phyloP scores from a whole-genome alignment of 2,888 invertebrate species.

The Ptilodon capucinus region DNA sequence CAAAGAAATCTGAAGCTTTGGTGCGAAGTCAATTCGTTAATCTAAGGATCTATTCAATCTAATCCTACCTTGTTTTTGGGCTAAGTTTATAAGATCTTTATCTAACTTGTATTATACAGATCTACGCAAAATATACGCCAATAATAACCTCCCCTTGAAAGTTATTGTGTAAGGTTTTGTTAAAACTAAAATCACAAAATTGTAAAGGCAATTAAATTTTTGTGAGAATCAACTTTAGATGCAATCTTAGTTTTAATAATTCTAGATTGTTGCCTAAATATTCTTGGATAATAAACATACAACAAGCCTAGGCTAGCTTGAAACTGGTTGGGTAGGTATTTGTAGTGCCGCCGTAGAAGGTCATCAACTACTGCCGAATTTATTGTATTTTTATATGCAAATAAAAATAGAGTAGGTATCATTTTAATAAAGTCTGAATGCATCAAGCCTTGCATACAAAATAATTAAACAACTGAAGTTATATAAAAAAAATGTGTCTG shows the following conservation, averaged over 20 bases:
- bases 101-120: neutral
- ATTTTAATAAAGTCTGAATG: too few species aligned
- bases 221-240: neutral
- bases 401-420: too few species aligned
- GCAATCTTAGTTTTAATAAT: constrained; percentile 2
- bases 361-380: constrained; percentile 9
- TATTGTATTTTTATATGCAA: neutral
- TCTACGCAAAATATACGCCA: neutral
- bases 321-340: constrained; percentile 15
- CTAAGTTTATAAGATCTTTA: too few species aligned
- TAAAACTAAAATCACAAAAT: neutral
- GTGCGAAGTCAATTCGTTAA: too few species aligned
- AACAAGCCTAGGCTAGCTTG: constrained; percentile 10
- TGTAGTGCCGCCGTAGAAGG: constrained; percentile 12
- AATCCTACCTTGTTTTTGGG: too few species aligned
- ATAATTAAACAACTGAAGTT: too few species aligned
- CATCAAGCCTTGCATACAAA: too few species aligned
- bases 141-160: neutral
- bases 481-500: too few species aligned
- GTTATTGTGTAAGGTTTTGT: neutral
- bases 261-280: constrained; percentile 1
- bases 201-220: constrained; percentile 3
- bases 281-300: constrained; percentile 6
- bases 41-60: too few species aligned
- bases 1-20: too few species aligned